Evolutionary conservation across 2,797 vertebrate species (phyloP).

Genomic region (Xenops minutus): DNA sequence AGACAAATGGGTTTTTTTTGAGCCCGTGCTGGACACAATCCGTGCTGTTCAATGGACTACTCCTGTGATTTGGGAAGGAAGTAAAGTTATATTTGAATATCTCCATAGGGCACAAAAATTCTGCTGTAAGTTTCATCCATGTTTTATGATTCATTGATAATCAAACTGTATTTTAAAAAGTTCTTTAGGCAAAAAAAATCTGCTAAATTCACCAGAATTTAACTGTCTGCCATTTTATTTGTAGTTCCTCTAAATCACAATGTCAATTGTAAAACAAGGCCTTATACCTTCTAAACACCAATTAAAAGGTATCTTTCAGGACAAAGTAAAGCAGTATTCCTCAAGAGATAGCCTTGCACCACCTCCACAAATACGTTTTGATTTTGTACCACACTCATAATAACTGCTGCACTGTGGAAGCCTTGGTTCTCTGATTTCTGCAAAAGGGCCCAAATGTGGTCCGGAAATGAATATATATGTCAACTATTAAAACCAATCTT

Average conservation of each 20-base stretch:
- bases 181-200: not conserved
- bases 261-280: not conserved
- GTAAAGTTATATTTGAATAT: not conserved
- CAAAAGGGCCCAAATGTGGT: not conserved
- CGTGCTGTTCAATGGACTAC: not conserved
- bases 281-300: not conserved
- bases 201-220: not conserved
- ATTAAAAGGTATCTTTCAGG: not conserved
- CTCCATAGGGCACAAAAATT: not conserved
- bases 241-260: not conserved
- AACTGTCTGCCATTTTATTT: not conserved
- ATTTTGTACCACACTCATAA: not conserved
- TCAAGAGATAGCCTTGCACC: not conserved
- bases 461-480: not conserved
- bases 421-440: not conserved
- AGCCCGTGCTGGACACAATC: not conserved
- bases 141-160: not conserved
- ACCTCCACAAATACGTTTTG: not conserved
- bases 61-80: not conserved
- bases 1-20: not conserved
- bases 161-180: not conserved
- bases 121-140: not conserved
- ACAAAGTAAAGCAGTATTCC: not conserved
- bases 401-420: not conserved
- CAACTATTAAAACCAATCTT: not conserved